Conservation (phyloP, 2,888 invertebrate species). For the Caenorhabditis auriculariae region DNA sequence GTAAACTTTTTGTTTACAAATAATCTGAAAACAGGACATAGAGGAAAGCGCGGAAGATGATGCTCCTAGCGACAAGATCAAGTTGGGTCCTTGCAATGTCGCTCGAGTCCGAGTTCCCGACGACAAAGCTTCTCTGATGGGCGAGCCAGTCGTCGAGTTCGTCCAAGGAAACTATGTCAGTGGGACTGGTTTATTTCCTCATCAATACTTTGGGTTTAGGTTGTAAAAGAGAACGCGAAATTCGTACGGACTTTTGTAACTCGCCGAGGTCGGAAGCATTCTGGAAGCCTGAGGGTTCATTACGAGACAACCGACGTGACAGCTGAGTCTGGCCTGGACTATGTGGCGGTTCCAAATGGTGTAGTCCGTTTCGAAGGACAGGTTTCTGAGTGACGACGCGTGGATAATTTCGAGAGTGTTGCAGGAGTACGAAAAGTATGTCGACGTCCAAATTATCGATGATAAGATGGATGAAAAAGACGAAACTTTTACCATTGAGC, state of each 20-base stretch:
- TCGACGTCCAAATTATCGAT: slow-evolving; percentile 70
- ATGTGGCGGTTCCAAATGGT: slow-evolving; percentile 42
- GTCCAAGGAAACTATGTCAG: slow-evolving; percentile 43
- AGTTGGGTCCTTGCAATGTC: slow-evolving; percentile 66
- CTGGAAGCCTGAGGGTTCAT: slow-evolving; percentile 60
- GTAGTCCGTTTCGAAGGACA: slow-evolving; percentile 22
- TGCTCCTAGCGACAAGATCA: slow-evolving; percentile 62
- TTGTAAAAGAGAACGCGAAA: slow-evolving; percentile 39
- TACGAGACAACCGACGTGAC: slow-evolving; percentile 71
- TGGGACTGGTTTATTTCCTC: not conserved
- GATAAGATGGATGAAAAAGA: slow-evolving; percentile 71
- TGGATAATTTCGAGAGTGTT: not conserved
- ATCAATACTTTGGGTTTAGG: slow-evolving; percentile 15
- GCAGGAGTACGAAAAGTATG: slow-evolving; percentile 67
- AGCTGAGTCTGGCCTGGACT: slow-evolving; percentile 69
- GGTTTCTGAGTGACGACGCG: not conserved
- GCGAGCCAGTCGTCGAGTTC: slow-evolving; percentile 35
- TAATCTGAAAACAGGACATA: slow-evolving; percentile 12
- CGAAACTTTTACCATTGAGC: slow-evolving; percentile 70
- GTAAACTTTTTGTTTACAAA: not conserved
- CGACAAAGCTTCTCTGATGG: slow-evolving; percentile 10
- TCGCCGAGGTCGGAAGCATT: slow-evolving; percentile 23
- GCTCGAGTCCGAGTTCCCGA: slow-evolving; percentile 37
- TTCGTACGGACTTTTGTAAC: slow-evolving; percentile 33
- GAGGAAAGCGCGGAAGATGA: slow-evolving; percentile 30